Conservation (phyloP, 2,113 vertebrate species). For the Burhinus oedicnemus region DNA sequence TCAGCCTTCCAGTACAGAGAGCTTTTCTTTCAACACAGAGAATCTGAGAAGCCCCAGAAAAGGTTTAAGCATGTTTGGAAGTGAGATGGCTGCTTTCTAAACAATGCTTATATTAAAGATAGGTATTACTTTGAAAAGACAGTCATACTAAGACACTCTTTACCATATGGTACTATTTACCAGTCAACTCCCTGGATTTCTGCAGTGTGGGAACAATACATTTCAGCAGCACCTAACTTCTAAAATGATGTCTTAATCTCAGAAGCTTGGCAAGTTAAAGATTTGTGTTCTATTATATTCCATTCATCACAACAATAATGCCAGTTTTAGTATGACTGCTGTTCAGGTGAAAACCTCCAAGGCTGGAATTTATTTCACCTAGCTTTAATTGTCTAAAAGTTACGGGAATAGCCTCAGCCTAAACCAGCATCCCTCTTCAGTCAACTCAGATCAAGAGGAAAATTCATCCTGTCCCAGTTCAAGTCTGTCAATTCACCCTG, state of each 20-base stretch:
- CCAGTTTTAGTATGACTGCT: background rate
- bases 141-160: background rate
- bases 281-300: background rate
- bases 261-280: background rate
- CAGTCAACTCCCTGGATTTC: background rate
- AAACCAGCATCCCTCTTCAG: background rate
- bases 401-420: background rate
- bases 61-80: background rate
- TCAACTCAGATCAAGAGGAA: background rate
- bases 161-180: background rate
- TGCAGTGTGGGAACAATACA: background rate
- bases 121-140: background rate
- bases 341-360: background rate
- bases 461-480: background rate
- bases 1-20: background rate
- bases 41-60: background rate
- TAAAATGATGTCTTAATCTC: background rate
- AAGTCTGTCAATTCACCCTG: background rate
- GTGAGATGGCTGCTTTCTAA: slow-evolving; percentile 7
- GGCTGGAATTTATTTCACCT: background rate
- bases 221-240: background rate
- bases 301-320: background rate
- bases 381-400: background rate
- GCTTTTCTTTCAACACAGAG: slow-evolving; percentile 23
- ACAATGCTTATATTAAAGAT: background rate